Base-by-base conservation (phyloP, 1,140 invertebrate species). In the Penaeus vannamei region DNA sequence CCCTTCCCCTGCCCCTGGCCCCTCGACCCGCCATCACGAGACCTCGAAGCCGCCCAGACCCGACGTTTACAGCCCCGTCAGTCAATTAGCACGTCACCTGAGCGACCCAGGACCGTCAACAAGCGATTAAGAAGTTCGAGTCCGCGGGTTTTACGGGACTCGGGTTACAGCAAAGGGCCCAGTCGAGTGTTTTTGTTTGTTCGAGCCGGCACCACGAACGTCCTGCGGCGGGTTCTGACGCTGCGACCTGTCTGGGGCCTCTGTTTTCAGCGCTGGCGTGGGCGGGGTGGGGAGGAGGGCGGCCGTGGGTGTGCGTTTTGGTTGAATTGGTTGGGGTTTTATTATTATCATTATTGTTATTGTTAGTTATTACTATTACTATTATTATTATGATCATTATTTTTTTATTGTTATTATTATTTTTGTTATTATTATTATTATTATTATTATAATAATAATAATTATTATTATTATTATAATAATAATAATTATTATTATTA, bases 61-160 rank as follows among this genome's bases (percentile, higher is more conserved):
- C 81, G 85, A 87, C 85, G 42, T 87, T 87, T 82, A 87, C 79
- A 46, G 85, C 85, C 29, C 77, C 85, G 77, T 87, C 61, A 66
- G 79, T 87, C 85, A 87, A 87, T 87, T 87, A 87, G 42, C 8
- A 36, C 42, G 85, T 87, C 85, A 87, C 60, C 85, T 87, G 53
- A n/a, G 46, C 85, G 85, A 82, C 85, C 85, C 62, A 12, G 42
- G 53, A 77, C 60, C 85, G 62, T 87, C 85, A 82, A 60, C 85
- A 79, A 46, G 79, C 85, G 85, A 87, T 87, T 87, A 87, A 64
- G 79, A 81, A 69, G 85, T 80, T 87, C 79, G 36, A 59, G 81
- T 61, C 79, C 20, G 85, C 85, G 60, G 46, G 10, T 53, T 60
- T 60, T 76, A 77, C 59, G 59, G 77, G 69, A 12, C 42, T 85